Evolutionary conservation across 2,888 invertebrate genomes (phyloP), one percentile per base, ranked within the genome.

Genomic region (Amblyjoppa proteus): DNA sequence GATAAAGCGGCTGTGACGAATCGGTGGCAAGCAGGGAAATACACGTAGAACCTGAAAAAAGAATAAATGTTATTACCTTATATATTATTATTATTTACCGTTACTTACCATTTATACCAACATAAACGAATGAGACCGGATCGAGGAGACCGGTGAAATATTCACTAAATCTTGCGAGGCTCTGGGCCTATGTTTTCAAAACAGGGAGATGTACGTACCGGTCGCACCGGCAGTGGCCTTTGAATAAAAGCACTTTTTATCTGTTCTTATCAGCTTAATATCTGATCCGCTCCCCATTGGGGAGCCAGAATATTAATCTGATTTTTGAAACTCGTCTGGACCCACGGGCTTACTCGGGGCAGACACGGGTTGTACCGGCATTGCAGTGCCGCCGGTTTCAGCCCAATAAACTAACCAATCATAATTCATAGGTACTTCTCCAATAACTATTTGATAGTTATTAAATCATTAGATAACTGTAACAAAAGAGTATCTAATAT

Each of bases 291-390:
- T 83, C 78, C 73, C 79, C 78, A 83, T 83, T 83, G 78, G 79
- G 69, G 83, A 83, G 83, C 83, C 83, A 83, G 78, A 83, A 83
- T 83, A 83, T 79, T 83, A 75, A 83, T 83, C 83, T 83, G 78
- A 83, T 83, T 83, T 83, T 83, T 83, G 82, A 6, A 73, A 77
- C 16, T 38, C 64, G 82, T 77, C 82, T 83, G 73, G 82, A 83
- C 82, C 82, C 82, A 83, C 82, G 82, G 82, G 82, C 82, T 83
- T 82, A 77, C 82, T 82, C 82, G 82, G 82, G 82, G 82, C 82
- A 77, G 82, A 83, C 82, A 53, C 82, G 82, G 73, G 82, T 83
- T 83, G 83, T 83, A 75, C 83, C 70, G 79, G 83, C 79, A 83
- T 83, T 83, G 75, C 83, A 83, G 83, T 83, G 75, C 83, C 83